Evolutionary conservation across 2,888 invertebrate genomes (phyloP).

Genomic region (Dicycla oo): DNA sequence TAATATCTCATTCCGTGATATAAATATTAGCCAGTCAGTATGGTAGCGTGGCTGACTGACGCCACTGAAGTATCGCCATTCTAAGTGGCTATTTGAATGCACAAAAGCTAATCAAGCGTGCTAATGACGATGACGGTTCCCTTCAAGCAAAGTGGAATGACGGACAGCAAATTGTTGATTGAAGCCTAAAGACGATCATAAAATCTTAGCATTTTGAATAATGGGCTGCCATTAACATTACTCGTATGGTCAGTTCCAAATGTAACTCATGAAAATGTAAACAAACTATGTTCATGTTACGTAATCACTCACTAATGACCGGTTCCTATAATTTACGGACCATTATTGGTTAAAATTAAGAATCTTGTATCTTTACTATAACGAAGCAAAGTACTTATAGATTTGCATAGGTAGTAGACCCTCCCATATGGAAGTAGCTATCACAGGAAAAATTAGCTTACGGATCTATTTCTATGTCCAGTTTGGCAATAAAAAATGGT

Average conservation of each 20-base stretch:
- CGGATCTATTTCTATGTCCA: too few relatives aligned
- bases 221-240: conserved; percentile 54
- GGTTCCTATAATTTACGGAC: too few relatives aligned
- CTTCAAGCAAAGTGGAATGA: conserved; percentile 21
- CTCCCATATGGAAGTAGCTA: too few relatives aligned
- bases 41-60: too few relatives aligned
- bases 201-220: conserved; percentile 51
- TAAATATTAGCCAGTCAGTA: not conserved
- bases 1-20: not conserved
- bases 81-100: conserved; percentile 29
- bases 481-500: too few relatives aligned
- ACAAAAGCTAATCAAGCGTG: conserved; percentile 36
- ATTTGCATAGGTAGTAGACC: too few relatives aligned
- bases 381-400: too few relatives aligned
- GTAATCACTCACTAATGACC: not conserved
- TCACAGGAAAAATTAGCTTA: too few relatives aligned
- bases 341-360: too few relatives aligned
- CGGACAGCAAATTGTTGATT: conserved; percentile 26
- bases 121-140: conserved; percentile 46
- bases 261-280: not conserved
- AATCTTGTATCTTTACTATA: too few relatives aligned
- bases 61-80: too few relatives aligned
- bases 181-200: conserved; percentile 18
- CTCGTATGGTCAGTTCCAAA: not conserved
- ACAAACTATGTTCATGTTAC: not conserved